A percentile compares a stretch with the other conserved stretches of the same genome.
Conservation (phyloP, 2,888 invertebrate species). For the Himalopsyche anomala region DNA sequence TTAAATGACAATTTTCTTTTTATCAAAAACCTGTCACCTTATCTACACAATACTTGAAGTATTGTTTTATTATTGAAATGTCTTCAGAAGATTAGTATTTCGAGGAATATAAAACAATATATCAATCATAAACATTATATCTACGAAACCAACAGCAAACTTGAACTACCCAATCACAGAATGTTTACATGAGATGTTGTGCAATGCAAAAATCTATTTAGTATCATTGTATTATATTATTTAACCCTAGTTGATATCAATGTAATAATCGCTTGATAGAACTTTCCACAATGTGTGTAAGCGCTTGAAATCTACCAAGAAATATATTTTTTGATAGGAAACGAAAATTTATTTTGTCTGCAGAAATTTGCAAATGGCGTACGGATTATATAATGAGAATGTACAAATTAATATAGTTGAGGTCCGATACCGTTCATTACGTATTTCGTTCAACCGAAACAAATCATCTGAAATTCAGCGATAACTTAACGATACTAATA, state of each 20-base stretch:
- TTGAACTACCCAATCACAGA: neutral
- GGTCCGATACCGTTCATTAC: neutral
- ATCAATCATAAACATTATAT: too few species aligned
- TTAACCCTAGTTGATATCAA: too few species aligned
- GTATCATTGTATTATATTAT: too few species aligned
- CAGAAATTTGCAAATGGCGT: constrained; percentile 26
- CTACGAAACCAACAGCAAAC: neutral
- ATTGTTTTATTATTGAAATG: too few species aligned
- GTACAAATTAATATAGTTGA: constrained; percentile 7
- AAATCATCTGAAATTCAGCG: too few species aligned
- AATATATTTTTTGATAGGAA: neutral
- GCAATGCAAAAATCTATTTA: constrained; percentile 2
- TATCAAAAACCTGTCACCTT: constrained; percentile 29
- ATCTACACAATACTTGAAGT: neutral
- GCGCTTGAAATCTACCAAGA: too few species aligned
- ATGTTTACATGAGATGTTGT: constrained; percentile 1
- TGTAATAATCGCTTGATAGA: too few species aligned
- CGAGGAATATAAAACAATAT: too few species aligned
- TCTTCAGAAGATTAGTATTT: too few species aligned
- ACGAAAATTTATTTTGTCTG: constrained; percentile 21
- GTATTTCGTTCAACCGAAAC: constrained; percentile 13
- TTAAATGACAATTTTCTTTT: neutral
- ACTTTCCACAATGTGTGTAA: too few species aligned
- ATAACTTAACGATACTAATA: too few species aligned
- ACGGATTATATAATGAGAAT: constrained; percentile 37